Conservation (phyloP, 2,113 vertebrate species). For the Gallinago undulata region DNA sequence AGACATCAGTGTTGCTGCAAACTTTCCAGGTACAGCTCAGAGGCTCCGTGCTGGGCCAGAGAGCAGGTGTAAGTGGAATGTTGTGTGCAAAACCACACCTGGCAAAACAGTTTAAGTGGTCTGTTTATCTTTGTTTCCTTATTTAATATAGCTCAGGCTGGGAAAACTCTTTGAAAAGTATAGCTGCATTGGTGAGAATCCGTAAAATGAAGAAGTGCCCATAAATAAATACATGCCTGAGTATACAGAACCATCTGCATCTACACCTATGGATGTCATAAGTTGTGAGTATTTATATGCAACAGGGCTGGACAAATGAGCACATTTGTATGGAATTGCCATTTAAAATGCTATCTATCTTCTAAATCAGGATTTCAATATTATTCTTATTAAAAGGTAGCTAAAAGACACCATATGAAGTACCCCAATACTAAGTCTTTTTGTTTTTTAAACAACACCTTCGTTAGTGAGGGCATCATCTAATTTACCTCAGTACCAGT, state of each 20-base stretch:
- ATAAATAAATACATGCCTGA: neutral
- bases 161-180: neutral
- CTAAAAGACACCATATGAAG: neutral
- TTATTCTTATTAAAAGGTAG: neutral
- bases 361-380: neutral
- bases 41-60: neutral
- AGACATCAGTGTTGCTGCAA: neutral
- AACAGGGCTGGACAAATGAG: neutral
- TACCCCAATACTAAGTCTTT: neutral
- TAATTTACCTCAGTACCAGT: neutral
- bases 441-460: neutral
- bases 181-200: neutral
- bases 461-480: neutral
- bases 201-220: neutral
- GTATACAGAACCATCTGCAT: neutral
- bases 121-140: neutral
- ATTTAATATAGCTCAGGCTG: neutral
- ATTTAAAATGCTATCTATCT: neutral
- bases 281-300: neutral
- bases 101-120: neutral
- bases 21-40: neutral
- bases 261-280: neutral
- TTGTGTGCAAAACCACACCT: neutral
- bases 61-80: neutral
- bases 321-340: neutral